Conservation (phyloP, 2,888 invertebrate genomes). For the Epirrhoe tristata region DNA sequence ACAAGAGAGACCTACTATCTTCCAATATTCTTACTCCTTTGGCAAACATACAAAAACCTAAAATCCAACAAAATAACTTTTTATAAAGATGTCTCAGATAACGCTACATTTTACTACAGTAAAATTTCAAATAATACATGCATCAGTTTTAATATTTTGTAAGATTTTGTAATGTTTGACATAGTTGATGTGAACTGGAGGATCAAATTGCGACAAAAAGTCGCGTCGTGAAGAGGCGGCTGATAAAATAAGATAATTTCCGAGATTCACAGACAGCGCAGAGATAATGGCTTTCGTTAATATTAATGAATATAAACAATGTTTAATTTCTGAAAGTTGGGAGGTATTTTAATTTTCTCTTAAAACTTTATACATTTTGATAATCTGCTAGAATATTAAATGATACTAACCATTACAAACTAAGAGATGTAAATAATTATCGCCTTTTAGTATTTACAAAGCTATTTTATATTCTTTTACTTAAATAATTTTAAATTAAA, state of each 20-base stretch:
- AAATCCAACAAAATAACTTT: not conserved
- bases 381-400: slow-evolving; percentile 13
- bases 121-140: no score
- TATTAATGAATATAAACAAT: slow-evolving; percentile 45
- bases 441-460: no score
- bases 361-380: slow-evolving; percentile 29
- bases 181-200: not conserved
- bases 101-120: no score
- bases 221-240: slow-evolving; percentile 3
- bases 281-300: slow-evolving; percentile 39
- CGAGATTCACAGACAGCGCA: slow-evolving; percentile 38
- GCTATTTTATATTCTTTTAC: no score
- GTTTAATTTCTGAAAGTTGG: slow-evolving; percentile 41
- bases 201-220: slow-evolving; percentile 22
- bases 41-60: not conserved
- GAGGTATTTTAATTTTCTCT: slow-evolving; percentile 35
- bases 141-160: not conserved
- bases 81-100: no score
- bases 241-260: slow-evolving; percentile 34
- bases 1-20: slow-evolving; percentile 1
- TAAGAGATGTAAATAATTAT: not conserved
- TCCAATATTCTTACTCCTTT: not conserved
- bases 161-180: not conserved
- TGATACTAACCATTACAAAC: not conserved
- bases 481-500: no score